phyloP scores from a whole-genome alignment of 2,888 invertebrate species.

The Stenodera caucasica region DNA sequence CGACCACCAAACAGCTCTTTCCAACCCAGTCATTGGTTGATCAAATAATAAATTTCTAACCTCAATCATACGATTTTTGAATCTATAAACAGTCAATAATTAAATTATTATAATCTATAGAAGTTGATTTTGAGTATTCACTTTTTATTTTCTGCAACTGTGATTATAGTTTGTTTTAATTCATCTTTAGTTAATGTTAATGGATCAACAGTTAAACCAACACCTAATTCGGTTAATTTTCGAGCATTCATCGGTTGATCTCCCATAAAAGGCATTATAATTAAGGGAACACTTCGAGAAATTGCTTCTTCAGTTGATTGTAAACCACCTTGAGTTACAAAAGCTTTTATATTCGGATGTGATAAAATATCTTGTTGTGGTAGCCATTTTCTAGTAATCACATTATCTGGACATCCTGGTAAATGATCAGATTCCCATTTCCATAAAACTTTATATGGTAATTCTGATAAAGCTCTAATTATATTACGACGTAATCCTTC shows the following conservation, averaged over 20 bases:
- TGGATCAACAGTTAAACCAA: constrained; percentile 5
- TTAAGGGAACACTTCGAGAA: constrained; percentile 12
- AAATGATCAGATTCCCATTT: constrained; percentile 34
- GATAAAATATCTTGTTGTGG: constrained; percentile 37
- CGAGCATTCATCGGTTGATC: constrained; percentile 24
- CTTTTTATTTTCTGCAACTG: constrained; percentile 12
- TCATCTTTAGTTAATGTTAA: constrained; percentile 6
- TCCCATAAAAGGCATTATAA: constrained; percentile 21
- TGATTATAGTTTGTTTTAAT: constrained; percentile 11
- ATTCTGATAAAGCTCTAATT: constrained; percentile 23
- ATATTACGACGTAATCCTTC: constrained; percentile 22
- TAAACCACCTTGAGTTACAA: constrained; percentile 24
- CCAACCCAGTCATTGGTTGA: constrained; percentile 51
- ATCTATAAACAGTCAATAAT: constrained; percentile 17
- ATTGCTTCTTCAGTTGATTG: constrained; percentile 24
- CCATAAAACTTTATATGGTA: constrained; percentile 32
- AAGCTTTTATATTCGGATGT: constrained; percentile 20
- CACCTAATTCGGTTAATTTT: constrained; percentile 15
- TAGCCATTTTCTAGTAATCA: constrained; percentile 35
- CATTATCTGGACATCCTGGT: constrained; percentile 28
- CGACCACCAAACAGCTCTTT: constrained; percentile 60
- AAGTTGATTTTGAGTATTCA: not conserved
- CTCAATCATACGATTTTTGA: constrained; percentile 32
- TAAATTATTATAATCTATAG: not conserved
- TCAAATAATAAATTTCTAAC: constrained; percentile 49